phyloP scores from a whole-genome alignment of 2,113 vertebrate genomes.

The Ploceus nigricollis region DNA sequence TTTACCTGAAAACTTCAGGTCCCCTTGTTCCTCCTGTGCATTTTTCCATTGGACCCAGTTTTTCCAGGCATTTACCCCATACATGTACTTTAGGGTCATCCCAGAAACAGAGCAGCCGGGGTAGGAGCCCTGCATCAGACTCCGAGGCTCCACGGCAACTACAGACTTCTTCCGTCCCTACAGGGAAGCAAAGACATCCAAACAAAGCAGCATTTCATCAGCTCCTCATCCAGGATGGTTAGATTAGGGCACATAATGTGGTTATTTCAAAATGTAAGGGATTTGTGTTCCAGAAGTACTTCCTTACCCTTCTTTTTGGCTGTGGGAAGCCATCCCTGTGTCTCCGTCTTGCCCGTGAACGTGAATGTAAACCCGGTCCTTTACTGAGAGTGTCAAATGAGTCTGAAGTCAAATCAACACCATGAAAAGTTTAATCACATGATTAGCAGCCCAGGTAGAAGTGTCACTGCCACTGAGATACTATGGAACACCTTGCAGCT shows the following conservation, averaged over 20 bases:
- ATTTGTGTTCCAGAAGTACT: neutral
- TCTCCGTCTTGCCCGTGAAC: constrained; percentile 78
- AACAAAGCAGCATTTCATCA: neutral
- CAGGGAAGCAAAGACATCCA: neutral
- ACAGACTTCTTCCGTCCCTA: constrained; percentile 82
- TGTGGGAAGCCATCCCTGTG: constrained; percentile 81
- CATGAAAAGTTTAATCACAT: constrained; percentile 25
- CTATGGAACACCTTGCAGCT: neutral
- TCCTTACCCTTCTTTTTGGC: constrained; percentile 86
- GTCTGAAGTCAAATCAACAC: constrained; percentile 71
- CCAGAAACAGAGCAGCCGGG: constrained; percentile 77
- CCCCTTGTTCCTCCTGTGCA: constrained; percentile 82
- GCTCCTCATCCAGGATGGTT: neutral
- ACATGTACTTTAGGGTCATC: constrained; percentile 86
- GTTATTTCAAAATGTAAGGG: neutral
- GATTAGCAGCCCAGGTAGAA: constrained; percentile 11
- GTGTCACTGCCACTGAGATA: neutral
- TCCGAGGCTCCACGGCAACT: constrained; percentile 65
- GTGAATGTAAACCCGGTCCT: constrained; percentile 72
- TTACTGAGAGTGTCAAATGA: constrained; percentile 81
- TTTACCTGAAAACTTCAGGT: constrained; percentile 80
- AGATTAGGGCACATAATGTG: neutral
- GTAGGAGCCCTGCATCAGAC: constrained; percentile 70
- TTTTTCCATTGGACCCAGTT: constrained; percentile 93
- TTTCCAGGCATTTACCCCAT: constrained; percentile 94